phyloP scores from a whole-genome alignment of 2,797 vertebrate species.

The Lepidocolaptes lacrymiger region DNA sequence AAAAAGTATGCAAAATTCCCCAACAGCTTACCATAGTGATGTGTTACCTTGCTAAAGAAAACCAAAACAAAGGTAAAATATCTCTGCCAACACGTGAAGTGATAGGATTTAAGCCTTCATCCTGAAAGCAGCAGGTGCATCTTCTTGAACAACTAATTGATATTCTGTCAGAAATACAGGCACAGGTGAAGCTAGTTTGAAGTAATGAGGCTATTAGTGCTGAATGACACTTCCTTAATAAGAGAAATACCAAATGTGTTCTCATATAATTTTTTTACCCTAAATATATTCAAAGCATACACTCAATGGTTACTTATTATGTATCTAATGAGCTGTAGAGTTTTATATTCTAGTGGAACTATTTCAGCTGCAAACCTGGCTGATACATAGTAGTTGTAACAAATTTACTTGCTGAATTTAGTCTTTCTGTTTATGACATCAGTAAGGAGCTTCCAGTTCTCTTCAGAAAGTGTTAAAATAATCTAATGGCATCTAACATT shows the following conservation, averaged over 20 bases:
- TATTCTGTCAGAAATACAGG: not conserved
- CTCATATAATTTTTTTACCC: not conserved
- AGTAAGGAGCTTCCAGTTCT: not conserved
- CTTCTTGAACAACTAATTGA: not conserved
- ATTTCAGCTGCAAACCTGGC: not conserved
- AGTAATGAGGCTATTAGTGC: not conserved
- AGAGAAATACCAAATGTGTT: not conserved
- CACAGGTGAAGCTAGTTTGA: not conserved
- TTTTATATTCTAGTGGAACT: not conserved
- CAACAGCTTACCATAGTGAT: not conserved
- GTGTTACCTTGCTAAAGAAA: not conserved
- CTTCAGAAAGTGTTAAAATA: not conserved
- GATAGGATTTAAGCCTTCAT: not conserved
- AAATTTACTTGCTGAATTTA: not conserved
- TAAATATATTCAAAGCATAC: not conserved
- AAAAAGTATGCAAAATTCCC: not conserved
- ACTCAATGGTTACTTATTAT: not conserved
- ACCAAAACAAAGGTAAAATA: not conserved
- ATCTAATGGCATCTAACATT: not conserved
- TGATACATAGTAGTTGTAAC: not conserved
- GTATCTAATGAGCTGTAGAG: not conserved
- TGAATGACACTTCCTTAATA: not conserved
- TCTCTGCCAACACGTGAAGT: fast-evolving
- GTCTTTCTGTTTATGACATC: not conserved
- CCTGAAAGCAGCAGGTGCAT: not conserved